Evolutionary conservation across 2,888 invertebrate genomes (phyloP).

Genomic region (Malthinus seriepunctatus): DNA sequence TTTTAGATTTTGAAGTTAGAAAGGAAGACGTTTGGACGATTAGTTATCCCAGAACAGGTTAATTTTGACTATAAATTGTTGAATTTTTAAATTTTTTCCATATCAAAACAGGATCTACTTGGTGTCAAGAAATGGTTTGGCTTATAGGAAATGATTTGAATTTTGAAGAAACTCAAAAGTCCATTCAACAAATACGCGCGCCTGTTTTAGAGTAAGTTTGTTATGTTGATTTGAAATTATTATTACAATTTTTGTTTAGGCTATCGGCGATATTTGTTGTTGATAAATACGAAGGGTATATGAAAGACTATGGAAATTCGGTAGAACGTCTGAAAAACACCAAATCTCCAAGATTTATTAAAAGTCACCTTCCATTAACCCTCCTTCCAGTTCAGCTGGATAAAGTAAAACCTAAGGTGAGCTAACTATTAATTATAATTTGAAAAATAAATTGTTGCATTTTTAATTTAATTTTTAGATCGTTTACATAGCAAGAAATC

Average conservation of each 20-base stretch:
- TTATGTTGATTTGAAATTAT: neutral
- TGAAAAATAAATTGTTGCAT: neutral
- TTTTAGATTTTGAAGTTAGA: slow-evolving; percentile 71
- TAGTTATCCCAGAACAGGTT: slow-evolving; percentile 88
- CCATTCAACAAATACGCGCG: slow-evolving; percentile 64
- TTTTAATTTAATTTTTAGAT: slow-evolving; percentile 60
- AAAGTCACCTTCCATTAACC: slow-evolving; percentile 74
- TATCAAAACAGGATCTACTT: slow-evolving; percentile 73
- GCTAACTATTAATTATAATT: neutral
- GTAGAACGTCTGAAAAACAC: slow-evolving; percentile 71
- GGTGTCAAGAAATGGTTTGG: slow-evolving; percentile 94
- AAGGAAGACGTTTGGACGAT: slow-evolving; percentile 84
- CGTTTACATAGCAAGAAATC: slow-evolving; percentile 85
- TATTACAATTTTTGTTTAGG: slow-evolving; percentile 28
- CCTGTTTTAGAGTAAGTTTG: slow-evolving; percentile 69
- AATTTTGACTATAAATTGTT: slow-evolving; percentile 35
- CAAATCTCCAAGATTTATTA: slow-evolving; percentile 71
- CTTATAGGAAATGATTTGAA: slow-evolving; percentile 81
- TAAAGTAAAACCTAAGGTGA: slow-evolving; percentile 71
- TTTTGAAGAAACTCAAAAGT: slow-evolving; percentile 71
- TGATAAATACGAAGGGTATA: slow-evolving; percentile 35
- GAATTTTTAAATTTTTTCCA: neutral
- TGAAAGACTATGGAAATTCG: slow-evolving; percentile 64
- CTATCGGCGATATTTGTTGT: slow-evolving; percentile 37
- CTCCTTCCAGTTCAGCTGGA: slow-evolving; percentile 68